phyloP scores from a whole-genome alignment of 2,113 vertebrate genomes.

The Callospermophilus lateralis region DNA sequence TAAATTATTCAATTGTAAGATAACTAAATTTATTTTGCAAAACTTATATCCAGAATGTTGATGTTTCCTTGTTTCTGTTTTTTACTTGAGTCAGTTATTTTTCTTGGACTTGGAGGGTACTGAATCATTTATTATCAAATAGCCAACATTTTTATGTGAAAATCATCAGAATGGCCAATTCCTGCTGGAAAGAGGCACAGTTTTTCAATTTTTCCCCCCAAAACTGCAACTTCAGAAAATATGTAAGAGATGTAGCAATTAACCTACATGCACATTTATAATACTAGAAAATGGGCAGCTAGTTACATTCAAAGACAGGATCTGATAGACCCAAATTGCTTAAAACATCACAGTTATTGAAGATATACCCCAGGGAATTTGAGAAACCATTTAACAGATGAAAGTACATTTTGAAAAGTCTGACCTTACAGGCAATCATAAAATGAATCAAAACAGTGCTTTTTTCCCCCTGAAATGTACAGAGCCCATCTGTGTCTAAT shows the following conservation, averaged over 20 bases:
- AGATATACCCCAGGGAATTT: constrained; percentile 90
- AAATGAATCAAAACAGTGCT: constrained; percentile 93
- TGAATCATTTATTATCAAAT: constrained; percentile 66
- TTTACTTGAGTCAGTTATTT: constrained; percentile 48
- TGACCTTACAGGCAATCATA: constrained; percentile 95
- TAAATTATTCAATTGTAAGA: background rate
- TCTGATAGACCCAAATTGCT: constrained; percentile 93
- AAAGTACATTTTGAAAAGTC: constrained; percentile 94
- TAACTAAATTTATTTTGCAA: constrained; percentile 10
- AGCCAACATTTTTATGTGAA: constrained; percentile 58
- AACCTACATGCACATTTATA: constrained; percentile 91
- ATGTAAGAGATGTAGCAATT: constrained; percentile 90
- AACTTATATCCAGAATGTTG: background rate
- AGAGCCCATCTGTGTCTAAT: constrained; percentile 95
- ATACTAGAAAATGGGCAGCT: constrained; percentile 90
- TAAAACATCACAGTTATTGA: constrained; percentile 94
- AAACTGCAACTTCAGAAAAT: constrained; percentile 86
- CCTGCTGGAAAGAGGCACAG: constrained; percentile 56
- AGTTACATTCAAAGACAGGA: constrained; percentile 91
- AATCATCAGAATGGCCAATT: constrained; percentile 55
- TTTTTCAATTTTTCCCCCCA: constrained; percentile 63
- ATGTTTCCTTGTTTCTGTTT: constrained; percentile 56
- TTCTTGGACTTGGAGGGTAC: background rate
- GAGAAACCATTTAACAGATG: constrained; percentile 94
- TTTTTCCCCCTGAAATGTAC: constrained; percentile 90